Evolutionary conservation across 1,140 invertebrate genomes (phyloP).

Genomic region (Papilio helenus): DNA sequence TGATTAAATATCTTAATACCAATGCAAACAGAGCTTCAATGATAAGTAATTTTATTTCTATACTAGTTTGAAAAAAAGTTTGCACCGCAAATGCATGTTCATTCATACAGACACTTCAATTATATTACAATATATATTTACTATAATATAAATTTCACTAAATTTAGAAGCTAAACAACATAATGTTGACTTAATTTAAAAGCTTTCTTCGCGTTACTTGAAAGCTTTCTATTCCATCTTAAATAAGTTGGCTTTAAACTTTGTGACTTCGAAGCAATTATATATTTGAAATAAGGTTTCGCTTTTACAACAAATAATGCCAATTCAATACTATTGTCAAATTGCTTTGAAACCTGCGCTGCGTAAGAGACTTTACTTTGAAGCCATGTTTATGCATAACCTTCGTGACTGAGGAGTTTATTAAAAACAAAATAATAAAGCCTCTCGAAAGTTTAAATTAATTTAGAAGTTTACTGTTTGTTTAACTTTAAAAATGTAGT

Average conservation of each 20-base stretch:
- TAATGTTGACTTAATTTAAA: constrained; percentile 6
- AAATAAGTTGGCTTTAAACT: background rate
- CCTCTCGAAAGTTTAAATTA: no score
- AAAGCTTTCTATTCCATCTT: constrained; percentile 15
- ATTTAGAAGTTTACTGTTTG: no score
- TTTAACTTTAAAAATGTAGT: no score
- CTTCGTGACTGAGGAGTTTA: background rate
- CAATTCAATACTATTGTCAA: background rate
- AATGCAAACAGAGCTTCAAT: background rate
- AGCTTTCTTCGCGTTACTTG: background rate
- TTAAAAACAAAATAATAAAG: no score
- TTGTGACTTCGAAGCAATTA: background rate
- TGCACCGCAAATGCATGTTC: no score
- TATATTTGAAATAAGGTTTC: background rate
- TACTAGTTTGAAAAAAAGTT: no score
- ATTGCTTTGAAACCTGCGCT: background rate
- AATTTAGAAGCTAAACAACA: background rate
- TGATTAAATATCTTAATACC: background rate
- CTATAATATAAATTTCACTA: background rate
- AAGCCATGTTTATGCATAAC: background rate
- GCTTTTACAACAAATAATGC: background rate
- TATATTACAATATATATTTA: background rate
- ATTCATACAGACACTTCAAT: background rate
- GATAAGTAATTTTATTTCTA: background rate
- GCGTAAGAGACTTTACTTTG: background rate